Conservation (phyloP, 2,113 vertebrate genomes). For the Cariama cristata region DNA sequence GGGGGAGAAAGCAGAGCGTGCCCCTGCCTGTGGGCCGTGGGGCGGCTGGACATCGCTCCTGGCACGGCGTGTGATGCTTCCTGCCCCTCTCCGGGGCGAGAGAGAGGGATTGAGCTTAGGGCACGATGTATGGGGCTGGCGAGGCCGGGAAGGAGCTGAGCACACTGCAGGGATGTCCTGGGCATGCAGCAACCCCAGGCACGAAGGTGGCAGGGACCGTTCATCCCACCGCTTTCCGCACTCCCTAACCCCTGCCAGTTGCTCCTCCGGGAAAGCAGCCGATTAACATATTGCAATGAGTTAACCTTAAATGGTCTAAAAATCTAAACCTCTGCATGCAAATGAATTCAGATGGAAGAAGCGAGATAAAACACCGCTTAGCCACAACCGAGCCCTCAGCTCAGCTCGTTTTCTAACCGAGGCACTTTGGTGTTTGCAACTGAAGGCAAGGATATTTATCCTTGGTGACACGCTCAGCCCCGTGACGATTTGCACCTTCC, state of each 20-base stretch:
- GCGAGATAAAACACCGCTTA: neutral
- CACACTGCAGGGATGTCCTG: neutral
- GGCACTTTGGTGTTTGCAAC: neutral
- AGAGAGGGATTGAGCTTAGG: neutral
- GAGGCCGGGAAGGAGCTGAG: neutral
- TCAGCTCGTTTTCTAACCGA: neutral
- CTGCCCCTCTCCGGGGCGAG: accelerated
- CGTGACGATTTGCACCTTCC: accelerated
- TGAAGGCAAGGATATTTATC: neutral
- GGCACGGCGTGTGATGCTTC: neutral
- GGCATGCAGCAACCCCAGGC: neutral
- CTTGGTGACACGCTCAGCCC: neutral
- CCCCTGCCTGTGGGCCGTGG: neutral
- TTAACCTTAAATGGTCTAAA: conserved; percentile 62
- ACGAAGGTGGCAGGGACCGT: neutral
- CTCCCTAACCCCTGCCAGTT: neutral
- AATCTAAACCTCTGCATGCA: conserved; percentile 8
- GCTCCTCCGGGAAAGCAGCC: neutral
- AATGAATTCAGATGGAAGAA: conserved; percentile 5
- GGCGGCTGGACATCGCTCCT: accelerated
- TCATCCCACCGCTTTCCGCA: accelerated
- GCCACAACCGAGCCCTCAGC: neutral
- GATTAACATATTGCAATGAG: conserved; percentile 29
- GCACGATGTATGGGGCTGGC: accelerated
- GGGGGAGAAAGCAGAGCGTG: neutral